phyloP scores from a whole-genome alignment of 2,888 invertebrate genomes.

The Yponomeuta malinellus region DNA sequence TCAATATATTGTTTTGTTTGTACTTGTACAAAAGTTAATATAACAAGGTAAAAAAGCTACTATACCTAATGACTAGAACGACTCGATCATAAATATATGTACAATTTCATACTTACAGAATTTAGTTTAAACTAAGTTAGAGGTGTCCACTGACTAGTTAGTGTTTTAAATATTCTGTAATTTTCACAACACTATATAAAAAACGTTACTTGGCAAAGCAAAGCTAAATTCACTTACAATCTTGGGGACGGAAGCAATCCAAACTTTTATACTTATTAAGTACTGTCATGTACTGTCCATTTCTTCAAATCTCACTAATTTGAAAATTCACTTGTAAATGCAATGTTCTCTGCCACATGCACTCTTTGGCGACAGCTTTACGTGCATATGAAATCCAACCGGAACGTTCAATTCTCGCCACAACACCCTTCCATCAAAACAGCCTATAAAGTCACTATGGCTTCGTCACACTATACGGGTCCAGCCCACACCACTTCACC shows the following conservation, averaged over 20 bases:
- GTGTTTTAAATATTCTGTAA: slow-evolving; percentile 17
- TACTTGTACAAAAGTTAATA: slow-evolving; percentile 37
- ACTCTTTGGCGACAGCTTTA: not conserved
- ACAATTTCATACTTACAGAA: slow-evolving; percentile 23
- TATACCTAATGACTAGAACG: slow-evolving; percentile 61
- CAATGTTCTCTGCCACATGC: slow-evolving; percentile 39
- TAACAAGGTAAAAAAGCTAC: slow-evolving; percentile 40
- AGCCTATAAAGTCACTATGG: slow-evolving; percentile 21
- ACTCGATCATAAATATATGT: slow-evolving; percentile 38
- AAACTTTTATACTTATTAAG: slow-evolving; percentile 23
- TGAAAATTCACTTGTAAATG: slow-evolving; percentile 46
- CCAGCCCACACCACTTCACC: slow-evolving; percentile 29
- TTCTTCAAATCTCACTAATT: slow-evolving; percentile 40
- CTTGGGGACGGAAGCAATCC: slow-evolving; percentile 6
- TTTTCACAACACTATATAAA: slow-evolving; percentile 2
- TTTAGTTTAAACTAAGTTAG: slow-evolving; percentile 32
- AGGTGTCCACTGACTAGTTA: slow-evolving; percentile 56
- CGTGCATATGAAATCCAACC: not conserved
- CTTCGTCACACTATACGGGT: slow-evolving; percentile 10
- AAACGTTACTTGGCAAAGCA: not conserved
- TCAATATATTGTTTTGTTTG: slow-evolving; percentile 23
- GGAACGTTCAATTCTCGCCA: not conserved
- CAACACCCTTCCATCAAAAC: not conserved
- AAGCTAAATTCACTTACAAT: not conserved
- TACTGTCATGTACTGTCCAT: slow-evolving; percentile 21